These are phyloP conservation scores for Andinoacara biseriatus DNA, from an alignment of 2,113 vertebrate species.

Conservation along the genomic window DNA sequence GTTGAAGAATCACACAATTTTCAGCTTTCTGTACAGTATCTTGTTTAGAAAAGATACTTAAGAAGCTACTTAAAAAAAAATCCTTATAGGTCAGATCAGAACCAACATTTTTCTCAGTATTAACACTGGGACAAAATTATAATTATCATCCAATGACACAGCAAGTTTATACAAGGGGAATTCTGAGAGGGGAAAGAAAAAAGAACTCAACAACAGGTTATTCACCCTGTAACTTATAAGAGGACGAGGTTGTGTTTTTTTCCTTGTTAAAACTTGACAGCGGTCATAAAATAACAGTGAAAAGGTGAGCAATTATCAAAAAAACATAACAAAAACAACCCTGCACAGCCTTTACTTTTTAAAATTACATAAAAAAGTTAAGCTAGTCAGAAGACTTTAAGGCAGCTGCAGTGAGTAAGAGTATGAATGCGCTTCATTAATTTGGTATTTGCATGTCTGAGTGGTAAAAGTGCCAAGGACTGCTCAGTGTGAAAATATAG, in stretches of 20 bases:
- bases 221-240: slow-evolving; percentile 10
- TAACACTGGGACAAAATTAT: neutral
- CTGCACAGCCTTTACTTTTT: neutral
- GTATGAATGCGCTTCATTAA: neutral
- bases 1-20: neutral
- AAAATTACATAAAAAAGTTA: neutral
- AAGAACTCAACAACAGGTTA: neutral
- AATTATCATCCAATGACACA: neutral
- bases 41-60: neutral
- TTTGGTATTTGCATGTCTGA: neutral
- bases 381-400: rapidly evolving
- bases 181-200: slow-evolving; percentile 27
- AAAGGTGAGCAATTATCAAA: no score
- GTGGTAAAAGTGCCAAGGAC: neutral
- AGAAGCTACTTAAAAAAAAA: neutral
- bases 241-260: neutral
- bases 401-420: neutral
- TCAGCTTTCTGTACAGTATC: neutral
- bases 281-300: neutral
- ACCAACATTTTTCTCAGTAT: neutral
- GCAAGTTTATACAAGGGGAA: slow-evolving; percentile 23
- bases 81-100: neutral
- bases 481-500: slow-evolving; percentile 6
- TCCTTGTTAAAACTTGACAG: neutral
- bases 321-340: no score